Percentiles rank a stretch among this genome's conserved stretches.
Evolutionary conservation across 2,797 vertebrate genomes (phyloP).

Genomic region (Melanotaenia parkinsoni): DNA sequence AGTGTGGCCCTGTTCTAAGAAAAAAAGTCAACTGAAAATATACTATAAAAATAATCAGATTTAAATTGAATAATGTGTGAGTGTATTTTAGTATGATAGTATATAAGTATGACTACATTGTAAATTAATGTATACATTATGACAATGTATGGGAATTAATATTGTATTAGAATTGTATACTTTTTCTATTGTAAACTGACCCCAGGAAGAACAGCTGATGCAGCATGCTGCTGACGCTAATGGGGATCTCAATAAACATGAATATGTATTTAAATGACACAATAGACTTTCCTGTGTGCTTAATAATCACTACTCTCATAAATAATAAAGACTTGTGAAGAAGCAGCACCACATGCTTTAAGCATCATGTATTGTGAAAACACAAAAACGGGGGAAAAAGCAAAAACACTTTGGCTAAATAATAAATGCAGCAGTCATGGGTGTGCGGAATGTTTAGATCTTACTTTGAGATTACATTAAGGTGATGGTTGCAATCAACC

Average conservation of each 20-base stretch:
- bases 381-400: not conserved
- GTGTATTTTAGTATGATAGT: no score
- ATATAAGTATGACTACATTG: no score
- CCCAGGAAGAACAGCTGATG: no score
- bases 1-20: slow-evolving; percentile 36
- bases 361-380: slow-evolving; percentile 5
- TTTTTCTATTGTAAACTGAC: no score
- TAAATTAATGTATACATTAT: no score
- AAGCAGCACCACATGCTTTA: slow-evolving; percentile 14
- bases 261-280: slow-evolving; percentile 26
- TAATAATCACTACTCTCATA: slow-evolving; percentile 38
- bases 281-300: slow-evolving; percentile 31
- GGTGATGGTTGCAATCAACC: slow-evolving; percentile 2
- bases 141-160: no score
- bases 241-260: not conserved
- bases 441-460: slow-evolving; percentile 6
- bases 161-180: no score
- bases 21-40: not conserved
- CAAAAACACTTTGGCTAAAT: not conserved
- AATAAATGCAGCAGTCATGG: not conserved
- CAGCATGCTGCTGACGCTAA: no score
- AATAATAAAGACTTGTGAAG: slow-evolving; percentile 40
- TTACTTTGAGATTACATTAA: not conserved
- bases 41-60: no score
- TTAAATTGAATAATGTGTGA: no score